Base-by-base conservation (phyloP, 35 echinoderm and acorn worm genomes). In the Apostichopus japonicus region DNA sequence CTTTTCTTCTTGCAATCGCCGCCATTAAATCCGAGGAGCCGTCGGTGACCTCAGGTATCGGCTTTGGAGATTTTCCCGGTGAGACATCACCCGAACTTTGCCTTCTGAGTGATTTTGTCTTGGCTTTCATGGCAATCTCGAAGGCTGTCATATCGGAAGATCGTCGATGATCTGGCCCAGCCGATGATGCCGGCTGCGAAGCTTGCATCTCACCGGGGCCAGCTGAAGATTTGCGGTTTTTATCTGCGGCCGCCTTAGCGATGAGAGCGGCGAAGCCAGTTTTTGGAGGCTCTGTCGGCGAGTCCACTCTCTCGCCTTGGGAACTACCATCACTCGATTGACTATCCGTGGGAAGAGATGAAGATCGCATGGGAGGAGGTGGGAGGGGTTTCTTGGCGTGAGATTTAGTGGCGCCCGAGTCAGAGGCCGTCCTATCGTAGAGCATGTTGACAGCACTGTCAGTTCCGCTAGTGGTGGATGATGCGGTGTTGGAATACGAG, bases 1-100 rank as follows among this genome's bases (percentile, higher is more conserved):
- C 77, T 56, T 98, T 98, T 5, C 96, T 93, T 89, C 86, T 95
- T 14, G 90, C 92, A 8, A 98, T 95, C 23, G 96, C 96, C 82
- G 83, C 94, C 88, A 92, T 67, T 0, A 98, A 72, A 8, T 90
- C 92, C 53, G 79, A 54, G 10, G 79, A 21, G 11, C 79, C 79
- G 27, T 79, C 82, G 77, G 94, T 93, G 44, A 79, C 8, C 15
- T 52, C 33, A 4, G 62, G 62, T 72, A 21, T 75, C 56, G 86
- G 56, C 44, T 23, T 87, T 14, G 25, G 23, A 5, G 81, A 0
- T 72, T 57, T 57, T 27, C 23, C 56, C 10, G 44, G 86, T 23
- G 17, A 23, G 4, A 7, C 82, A 57, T 93, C 95, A 14, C 23
- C 84, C 11, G 58, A 44, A 56, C 78, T 59, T 65, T 79, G 10